Evolutionary conservation across 1,140 invertebrate species (phyloP).

Genomic region (Andricus grossulariae): DNA sequence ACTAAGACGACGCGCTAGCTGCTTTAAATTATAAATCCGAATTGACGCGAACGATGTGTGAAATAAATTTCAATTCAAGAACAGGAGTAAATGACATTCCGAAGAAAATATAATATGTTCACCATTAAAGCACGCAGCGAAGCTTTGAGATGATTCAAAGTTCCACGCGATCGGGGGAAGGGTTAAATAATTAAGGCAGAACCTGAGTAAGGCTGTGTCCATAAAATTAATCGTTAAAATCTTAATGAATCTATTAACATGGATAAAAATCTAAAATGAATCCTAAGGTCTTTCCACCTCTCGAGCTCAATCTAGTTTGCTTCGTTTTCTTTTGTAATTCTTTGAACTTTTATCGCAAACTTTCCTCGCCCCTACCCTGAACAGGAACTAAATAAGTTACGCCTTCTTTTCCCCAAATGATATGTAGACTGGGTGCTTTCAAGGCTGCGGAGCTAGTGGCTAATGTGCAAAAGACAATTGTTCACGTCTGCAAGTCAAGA

Average conservation of each 20-base stretch:
- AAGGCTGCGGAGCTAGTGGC: constrained; percentile 5
- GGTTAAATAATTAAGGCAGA: constrained; percentile 37
- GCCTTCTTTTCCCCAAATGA: constrained; percentile 40
- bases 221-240: constrained; percentile 49
- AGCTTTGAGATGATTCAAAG: background rate
- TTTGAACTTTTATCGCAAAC: constrained; percentile 23
- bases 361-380: constrained; percentile 21
- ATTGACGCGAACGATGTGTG: too few species aligned
- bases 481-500: constrained; percentile 27
- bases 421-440: constrained; percentile 44
- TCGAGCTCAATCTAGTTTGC: background rate
- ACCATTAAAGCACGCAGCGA: constrained; percentile 10
- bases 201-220: constrained; percentile 24
- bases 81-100: constrained; percentile 12
- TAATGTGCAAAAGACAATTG: constrained; percentile 29
- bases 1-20: constrained; percentile 2
- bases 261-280: constrained; percentile 58
- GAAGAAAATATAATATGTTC: background rate
- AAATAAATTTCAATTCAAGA: background rate
- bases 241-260: constrained; percentile 56
- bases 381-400: constrained; percentile 41
- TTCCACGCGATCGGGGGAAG: constrained; percentile 15
- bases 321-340: constrained; percentile 6
- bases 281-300: constrained; percentile 41
- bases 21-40: constrained; percentile 17